phyloP scores from a whole-genome alignment of 2,888 invertebrate species.

The Himalopsyche japonica region DNA sequence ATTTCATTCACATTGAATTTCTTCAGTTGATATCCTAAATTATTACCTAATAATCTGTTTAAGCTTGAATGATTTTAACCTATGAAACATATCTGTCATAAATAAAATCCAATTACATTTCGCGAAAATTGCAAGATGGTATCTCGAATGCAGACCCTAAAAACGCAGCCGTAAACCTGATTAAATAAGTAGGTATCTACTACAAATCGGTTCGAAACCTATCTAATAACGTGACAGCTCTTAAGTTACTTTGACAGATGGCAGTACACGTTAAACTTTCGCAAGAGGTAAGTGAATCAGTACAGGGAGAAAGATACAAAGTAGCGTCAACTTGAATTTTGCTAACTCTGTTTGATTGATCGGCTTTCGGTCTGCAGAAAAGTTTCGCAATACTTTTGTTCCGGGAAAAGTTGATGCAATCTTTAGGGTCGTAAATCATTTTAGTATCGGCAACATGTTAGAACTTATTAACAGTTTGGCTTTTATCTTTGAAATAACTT shows the following conservation, averaged over 20 bases:
- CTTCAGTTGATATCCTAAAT: no score
- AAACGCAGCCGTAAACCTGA: neutral
- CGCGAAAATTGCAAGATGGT: neutral
- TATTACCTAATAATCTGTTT: no score
- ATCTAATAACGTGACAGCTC: conserved; percentile 6
- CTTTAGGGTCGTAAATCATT: neutral
- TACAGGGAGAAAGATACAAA: conserved; percentile 11
- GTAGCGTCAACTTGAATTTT: conserved; percentile 16
- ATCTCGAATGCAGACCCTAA: neutral
- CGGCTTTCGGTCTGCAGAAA: neutral
- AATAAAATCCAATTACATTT: conserved; percentile 4
- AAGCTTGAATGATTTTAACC: no score
- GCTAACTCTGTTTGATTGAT: conserved; percentile 27
- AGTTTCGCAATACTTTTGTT: neutral
- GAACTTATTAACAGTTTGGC: neutral
- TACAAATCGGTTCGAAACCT: neutral
- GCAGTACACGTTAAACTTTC: neutral
- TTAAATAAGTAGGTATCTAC: neutral
- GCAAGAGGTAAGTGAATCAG: conserved; percentile 7
- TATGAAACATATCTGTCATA: neutral
- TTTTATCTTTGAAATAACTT: neutral
- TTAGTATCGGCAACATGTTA: neutral
- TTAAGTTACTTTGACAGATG: conserved; percentile 11
- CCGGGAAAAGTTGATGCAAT: neutral
- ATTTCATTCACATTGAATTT: no score